Evolutionary conservation across 2,888 invertebrate genomes (phyloP), one percentile per base, ranked within the genome.

Genomic region (Pristionchus exspectatus): DNA sequence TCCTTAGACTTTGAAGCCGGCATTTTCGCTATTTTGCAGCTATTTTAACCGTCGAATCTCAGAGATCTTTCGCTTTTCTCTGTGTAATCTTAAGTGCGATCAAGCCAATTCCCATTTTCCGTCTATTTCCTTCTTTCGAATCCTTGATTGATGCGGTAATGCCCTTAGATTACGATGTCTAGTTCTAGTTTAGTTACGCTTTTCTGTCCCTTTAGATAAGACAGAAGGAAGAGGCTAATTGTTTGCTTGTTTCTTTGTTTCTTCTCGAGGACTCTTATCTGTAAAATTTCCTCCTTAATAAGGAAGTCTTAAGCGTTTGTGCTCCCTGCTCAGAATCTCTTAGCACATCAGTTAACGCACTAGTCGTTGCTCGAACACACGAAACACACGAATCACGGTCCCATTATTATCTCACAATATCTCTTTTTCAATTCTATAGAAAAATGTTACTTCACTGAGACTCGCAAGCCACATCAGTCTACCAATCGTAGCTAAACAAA

Each of bases 121-220:
- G 5, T 72, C 30, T 27, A 30, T 69, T 69, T 74, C 74, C 33
- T 38, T 5, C 16, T 18, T 74, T 38, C 69, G 9, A 12, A 2
- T n/a, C 69, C 27, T 30, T 74, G 74, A 74, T 74, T 74, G 74
- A 74, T 38, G 74, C 38, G 38, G 2, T 74, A 74, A 74, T 74
- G 21, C 74, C 14, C 38, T 38, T 14, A 21, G 21, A 74, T 30
- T 9, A 56, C 7, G 56, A 2, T 14, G 18, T 16, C 56, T 56
- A 56, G 16, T 56, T 7, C 7, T 7, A 10, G 14, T 54, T 54
- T 54, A n/a, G n/a, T n/a, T n/a, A n/a, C 54, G 59, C 59, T 10
- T 10, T 18, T 59, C 59, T 18, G 59, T 18, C 59, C 59, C 12
- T 3, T 3, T 3, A 59, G 59, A 59, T 16, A 4, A 16, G 56